Evolutionary conservation across 2,888 invertebrate genomes (phyloP).

Genomic region (Melanostoma mellinum): DNA sequence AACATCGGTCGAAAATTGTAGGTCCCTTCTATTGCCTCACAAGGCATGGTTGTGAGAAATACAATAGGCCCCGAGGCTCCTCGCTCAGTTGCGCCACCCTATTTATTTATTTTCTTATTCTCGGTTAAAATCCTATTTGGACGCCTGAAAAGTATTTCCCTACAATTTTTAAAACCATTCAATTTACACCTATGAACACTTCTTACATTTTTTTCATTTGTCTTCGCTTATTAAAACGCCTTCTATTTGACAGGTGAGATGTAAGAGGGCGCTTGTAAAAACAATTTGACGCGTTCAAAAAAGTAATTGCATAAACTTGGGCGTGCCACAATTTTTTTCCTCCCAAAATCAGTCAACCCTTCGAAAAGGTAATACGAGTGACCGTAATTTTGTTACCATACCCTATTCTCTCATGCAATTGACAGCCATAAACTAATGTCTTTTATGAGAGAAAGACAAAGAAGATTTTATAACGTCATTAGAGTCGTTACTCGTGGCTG

Average conservation of each 20-base stretch:
- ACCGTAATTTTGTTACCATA: background rate
- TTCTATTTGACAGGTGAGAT: background rate
- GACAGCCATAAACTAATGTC: background rate
- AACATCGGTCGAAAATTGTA: no score
- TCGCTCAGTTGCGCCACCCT: no score
- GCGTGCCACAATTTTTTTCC: background rate
- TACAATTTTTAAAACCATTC: no score
- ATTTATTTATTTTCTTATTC: no score
- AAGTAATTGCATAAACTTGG: constrained; percentile 8
- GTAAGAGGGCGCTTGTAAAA: constrained; percentile 1
- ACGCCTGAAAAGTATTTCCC: no score
- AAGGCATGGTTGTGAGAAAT: no score
- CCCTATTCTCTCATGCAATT: constrained; percentile 11
- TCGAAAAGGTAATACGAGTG: background rate
- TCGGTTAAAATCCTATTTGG: no score
- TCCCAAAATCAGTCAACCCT: background rate
- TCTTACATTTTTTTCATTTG: no score
- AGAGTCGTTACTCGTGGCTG: background rate
- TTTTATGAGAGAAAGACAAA: constrained; percentile 1
- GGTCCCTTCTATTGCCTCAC: no score
- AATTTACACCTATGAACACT: background rate
- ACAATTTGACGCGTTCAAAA: background rate
- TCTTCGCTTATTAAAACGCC: no score
- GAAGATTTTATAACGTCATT: background rate
- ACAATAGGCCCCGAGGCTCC: no score